Evolutionary conservation across 2,113 vertebrate genomes (phyloP).

Genomic region (Pelodiscus sinensis): DNA sequence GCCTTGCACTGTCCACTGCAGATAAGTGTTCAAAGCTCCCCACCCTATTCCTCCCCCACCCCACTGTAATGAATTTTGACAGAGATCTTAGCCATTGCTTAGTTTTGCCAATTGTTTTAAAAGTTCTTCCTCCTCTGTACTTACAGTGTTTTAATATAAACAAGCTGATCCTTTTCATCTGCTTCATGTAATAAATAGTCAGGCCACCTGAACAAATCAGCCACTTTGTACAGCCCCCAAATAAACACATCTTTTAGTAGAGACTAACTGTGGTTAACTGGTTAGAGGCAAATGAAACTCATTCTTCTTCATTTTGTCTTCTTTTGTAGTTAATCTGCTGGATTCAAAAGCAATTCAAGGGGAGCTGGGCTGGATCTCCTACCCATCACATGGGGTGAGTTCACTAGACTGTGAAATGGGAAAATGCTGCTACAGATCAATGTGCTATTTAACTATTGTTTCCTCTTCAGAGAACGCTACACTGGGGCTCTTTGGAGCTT

Average conservation of each 20-base stretch:
- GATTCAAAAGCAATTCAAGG: slow-evolving; percentile 99
- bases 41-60: not conserved
- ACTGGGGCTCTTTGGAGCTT: slow-evolving; percentile 8
- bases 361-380: slow-evolving; percentile 99
- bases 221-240: slow-evolving; percentile 60
- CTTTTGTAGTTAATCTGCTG: slow-evolving; percentile 94
- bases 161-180: slow-evolving; percentile 14
- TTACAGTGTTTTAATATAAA: slow-evolving; percentile 44
- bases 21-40: not conserved
- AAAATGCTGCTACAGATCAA: slow-evolving; percentile 49
- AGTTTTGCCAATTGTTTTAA: slow-evolving; percentile 52
- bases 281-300: slow-evolving; percentile 57
- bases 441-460: slow-evolving; percentile 65
- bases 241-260: slow-evolving; percentile 65
- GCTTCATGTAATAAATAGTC: slow-evolving; percentile 51
- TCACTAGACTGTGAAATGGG: slow-evolving; percentile 62
- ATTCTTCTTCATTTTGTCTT: slow-evolving; percentile 76
- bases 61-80: slow-evolving; percentile 64
- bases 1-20: slow-evolving; percentile 21
- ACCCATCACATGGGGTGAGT: slow-evolving; percentile 97
- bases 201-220: slow-evolving; percentile 81
- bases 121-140: slow-evolving; percentile 36
- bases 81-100: slow-evolving; percentile 23
- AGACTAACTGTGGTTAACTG: slow-evolving; percentile 78
- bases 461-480: slow-evolving; percentile 49